These are phyloP conservation scores for Sabatieria punctata DNA, from an alignment of 2,888 invertebrate species.

Conservation along the genomic window DNA sequence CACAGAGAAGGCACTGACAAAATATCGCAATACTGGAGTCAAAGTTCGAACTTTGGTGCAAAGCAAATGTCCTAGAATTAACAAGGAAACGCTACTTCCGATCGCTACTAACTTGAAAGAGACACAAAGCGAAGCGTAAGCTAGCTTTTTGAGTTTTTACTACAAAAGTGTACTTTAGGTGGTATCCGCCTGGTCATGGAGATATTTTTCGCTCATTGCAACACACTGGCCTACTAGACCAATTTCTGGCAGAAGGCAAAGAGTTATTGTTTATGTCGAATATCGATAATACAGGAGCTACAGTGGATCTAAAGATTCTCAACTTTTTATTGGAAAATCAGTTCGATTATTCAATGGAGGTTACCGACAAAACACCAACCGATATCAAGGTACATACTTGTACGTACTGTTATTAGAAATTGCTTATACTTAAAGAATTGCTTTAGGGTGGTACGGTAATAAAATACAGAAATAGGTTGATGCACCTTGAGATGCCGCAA, in stretches of 20 bases:
- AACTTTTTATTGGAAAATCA: slow-evolving; percentile 22
- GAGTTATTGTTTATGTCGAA: slow-evolving; percentile 96
- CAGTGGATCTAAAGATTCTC: slow-evolving; percentile 74
- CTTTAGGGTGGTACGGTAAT: slow-evolving; percentile 86
- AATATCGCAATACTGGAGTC: slow-evolving; percentile 48
- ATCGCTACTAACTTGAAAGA: slow-evolving; percentile 56
- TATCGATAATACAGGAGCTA: slow-evolving; percentile 96
- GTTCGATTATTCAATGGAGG: slow-evolving; percentile 95
- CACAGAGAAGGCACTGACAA: slow-evolving; percentile 71
- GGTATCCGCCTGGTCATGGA: slow-evolving; percentile 96
- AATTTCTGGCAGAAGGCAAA: slow-evolving; percentile 62
- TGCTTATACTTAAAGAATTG: slow-evolving; percentile 1
- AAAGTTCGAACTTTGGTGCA: slow-evolving; percentile 90
- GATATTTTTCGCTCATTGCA: slow-evolving; percentile 90
- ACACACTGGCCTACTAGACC: slow-evolving; percentile 70
- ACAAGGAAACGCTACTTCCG: slow-evolving; percentile 78
- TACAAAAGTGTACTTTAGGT: too few species aligned
- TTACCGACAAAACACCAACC: slow-evolving; percentile 91
- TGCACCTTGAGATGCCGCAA: slow-evolving; percentile 92
- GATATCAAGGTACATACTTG: slow-evolving; percentile 58
- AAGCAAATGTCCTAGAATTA: slow-evolving; percentile 83
- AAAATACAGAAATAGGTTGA: slow-evolving; percentile 76
- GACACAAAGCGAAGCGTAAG: slow-evolving; percentile 59
- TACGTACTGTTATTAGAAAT: neutral
- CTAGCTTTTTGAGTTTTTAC: neutral